phyloP scores from a whole-genome alignment of 1,140 invertebrate species.

The Papilio helenus region DNA sequence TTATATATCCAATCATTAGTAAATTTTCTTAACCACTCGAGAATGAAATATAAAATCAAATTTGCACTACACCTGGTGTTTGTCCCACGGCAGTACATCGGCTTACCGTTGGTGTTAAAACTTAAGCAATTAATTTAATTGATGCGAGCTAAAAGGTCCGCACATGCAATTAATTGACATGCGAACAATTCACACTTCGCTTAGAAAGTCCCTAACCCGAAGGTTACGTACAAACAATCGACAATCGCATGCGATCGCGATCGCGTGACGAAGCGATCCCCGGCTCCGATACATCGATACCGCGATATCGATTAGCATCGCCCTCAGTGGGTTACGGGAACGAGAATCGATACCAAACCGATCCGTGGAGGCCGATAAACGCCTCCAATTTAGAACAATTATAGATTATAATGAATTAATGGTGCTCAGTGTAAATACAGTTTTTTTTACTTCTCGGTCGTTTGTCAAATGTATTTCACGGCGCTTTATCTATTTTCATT shows the following conservation, averaged over 20 bases:
- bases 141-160: constrained; percentile 25
- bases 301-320: constrained; percentile 57
- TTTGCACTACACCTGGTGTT: not conserved
- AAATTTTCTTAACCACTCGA: no score
- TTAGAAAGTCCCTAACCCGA: constrained; percentile 55
- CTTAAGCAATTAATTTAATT: constrained; percentile 8
- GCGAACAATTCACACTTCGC: constrained; percentile 43
- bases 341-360: constrained; percentile 50
- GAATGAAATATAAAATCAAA: not conserved
- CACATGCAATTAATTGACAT: constrained; percentile 38
- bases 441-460: constrained; percentile 65
- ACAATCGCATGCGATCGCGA: constrained; percentile 50
- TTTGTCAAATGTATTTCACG: constrained; percentile 77
- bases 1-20: no score
- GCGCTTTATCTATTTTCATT: constrained; percentile 64
- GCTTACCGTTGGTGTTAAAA: not conserved
- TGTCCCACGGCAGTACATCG: not conserved
- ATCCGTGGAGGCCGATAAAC: constrained; percentile 59
- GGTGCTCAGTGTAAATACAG: constrained; percentile 62
- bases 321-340: constrained; percentile 65
- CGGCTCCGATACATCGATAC: constrained; percentile 49
- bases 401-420: constrained; percentile 67
- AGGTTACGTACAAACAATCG: constrained; percentile 55
- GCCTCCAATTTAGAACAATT: constrained; percentile 69
- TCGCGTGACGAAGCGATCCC: constrained; percentile 53